Conservation (phyloP, 2,113 vertebrate genomes). For the Sinocyclocheilus rhinocerous region DNA sequence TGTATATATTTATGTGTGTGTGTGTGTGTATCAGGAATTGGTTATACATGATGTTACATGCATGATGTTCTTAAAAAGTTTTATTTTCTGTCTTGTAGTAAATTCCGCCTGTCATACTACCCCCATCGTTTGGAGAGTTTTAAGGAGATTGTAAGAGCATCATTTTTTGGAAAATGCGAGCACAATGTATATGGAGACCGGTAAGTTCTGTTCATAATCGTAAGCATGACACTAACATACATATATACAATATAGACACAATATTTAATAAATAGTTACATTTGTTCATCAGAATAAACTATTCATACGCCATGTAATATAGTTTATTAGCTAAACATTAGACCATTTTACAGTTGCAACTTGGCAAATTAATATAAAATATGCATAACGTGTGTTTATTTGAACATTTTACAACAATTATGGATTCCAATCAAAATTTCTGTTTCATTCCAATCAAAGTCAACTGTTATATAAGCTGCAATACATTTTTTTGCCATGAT, state of each 20-base stretch:
- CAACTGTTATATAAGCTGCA: too few species aligned
- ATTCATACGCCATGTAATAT: neutral
- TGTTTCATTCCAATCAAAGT: too few species aligned
- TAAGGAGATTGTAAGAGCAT: conserved; percentile 80
- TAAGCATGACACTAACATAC: neutral
- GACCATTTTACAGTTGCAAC: neutral
- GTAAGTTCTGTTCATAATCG: neutral
- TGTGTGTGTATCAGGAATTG: too few species aligned
- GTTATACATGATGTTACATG: neutral
- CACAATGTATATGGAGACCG: conserved; percentile 86
- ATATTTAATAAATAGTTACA: neutral
- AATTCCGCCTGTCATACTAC: conserved; percentile 86
- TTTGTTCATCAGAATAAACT: neutral
- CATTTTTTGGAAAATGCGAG: conserved; percentile 86
- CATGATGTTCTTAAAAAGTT: neutral
- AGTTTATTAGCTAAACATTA: neutral
- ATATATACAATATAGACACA: neutral
- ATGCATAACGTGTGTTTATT: neutral
- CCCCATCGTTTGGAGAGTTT: conserved; percentile 89
- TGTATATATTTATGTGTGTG: too few species aligned
- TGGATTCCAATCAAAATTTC: too few species aligned
- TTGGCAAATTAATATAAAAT: neutral
- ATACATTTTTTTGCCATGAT: too few species aligned
- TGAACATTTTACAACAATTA: too few species aligned
- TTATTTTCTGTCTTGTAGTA: conserved; percentile 72